These are phyloP conservation scores for Peromyscus aztecus DNA, from an alignment of 2,797 vertebrate species.

Conservation along the genomic window DNA sequence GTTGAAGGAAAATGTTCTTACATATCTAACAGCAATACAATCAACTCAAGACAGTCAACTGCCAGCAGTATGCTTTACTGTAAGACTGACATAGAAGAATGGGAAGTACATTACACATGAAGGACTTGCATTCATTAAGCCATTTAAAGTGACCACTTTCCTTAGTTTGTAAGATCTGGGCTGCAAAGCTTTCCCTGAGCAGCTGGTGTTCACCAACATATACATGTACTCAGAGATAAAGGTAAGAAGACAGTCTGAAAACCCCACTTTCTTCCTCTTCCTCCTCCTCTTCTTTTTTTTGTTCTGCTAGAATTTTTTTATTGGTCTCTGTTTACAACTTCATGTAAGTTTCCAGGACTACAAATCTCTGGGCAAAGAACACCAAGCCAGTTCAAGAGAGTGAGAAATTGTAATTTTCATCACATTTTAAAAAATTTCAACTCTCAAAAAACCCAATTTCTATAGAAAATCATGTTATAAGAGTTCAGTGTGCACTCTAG, in stretches of 20 bases:
- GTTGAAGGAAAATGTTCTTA: conserved; percentile 67
- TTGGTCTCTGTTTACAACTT: conserved; percentile 17
- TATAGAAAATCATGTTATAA: conserved; percentile 36
- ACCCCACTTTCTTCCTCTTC: background rate
- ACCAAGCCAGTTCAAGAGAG: background rate
- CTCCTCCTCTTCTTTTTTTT: background rate
- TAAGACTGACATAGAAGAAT: background rate
- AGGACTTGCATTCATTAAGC: background rate
- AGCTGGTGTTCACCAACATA: conserved; percentile 2
- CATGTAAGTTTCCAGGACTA: background rate
- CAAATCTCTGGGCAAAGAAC: conserved; percentile 13
- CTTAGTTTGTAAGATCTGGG: background rate
- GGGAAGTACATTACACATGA: background rate
- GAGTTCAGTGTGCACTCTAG: conserved; percentile 18
- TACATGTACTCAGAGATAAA: background rate
- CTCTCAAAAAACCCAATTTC: background rate
- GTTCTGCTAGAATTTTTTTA: background rate
- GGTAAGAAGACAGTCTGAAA: background rate
- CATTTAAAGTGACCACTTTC: background rate
- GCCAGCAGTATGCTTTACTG: background rate
- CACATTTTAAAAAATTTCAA: background rate
- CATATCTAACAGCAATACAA: background rate
- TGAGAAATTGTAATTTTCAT: conserved; percentile 3
- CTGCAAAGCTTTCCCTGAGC: background rate
- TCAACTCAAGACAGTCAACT: conserved; percentile 23